Conservation (phyloP, 2,113 vertebrate species). For the Triplophysa rosa region DNA sequence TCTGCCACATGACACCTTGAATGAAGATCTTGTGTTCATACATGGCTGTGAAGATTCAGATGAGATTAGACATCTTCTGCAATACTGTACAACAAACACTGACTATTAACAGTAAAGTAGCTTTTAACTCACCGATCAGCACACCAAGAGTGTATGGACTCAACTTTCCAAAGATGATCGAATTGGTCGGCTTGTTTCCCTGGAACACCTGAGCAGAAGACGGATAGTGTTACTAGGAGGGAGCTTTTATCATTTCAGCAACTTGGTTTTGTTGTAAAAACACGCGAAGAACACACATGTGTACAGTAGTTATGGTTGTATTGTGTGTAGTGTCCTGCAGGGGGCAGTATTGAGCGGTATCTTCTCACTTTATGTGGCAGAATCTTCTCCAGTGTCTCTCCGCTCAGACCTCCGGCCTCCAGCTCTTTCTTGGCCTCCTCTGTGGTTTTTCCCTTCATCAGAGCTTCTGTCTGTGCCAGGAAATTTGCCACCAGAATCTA, state of each 20-base stretch:
- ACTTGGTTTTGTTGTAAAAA: too few relatives aligned
- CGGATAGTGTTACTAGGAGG: background rate
- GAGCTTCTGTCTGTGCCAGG: conserved; percentile 92
- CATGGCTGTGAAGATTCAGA: conserved; percentile 78
- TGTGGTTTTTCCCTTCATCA: conserved; percentile 91
- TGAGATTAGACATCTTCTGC: background rate
- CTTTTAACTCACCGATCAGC: conserved; percentile 81
- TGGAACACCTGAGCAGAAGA: conserved; percentile 84
- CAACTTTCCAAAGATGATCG: conserved; percentile 90
- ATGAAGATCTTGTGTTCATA: conserved; percentile 99
- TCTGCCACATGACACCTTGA: conserved; percentile 93
- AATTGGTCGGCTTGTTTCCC: conserved; percentile 96
- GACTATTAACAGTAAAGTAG: background rate
- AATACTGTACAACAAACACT: background rate
- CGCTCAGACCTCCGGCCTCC: conserved; percentile 77
- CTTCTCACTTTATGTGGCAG: conserved; percentile 89
- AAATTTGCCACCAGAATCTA: conserved; percentile 96
- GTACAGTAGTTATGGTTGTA: background rate
- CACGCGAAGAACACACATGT: too few relatives aligned
- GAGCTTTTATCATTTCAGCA: background rate
- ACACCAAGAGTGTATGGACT: conserved; percentile 87
- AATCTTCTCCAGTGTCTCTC: conserved; percentile 81
- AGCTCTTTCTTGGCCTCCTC: conserved; percentile 88
- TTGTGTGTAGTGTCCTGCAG: conserved; percentile 3
- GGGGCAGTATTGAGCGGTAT: conserved; percentile 1